Conservation (phyloP, 2,113 vertebrate species). For the Amphilophus citrinellus region DNA sequence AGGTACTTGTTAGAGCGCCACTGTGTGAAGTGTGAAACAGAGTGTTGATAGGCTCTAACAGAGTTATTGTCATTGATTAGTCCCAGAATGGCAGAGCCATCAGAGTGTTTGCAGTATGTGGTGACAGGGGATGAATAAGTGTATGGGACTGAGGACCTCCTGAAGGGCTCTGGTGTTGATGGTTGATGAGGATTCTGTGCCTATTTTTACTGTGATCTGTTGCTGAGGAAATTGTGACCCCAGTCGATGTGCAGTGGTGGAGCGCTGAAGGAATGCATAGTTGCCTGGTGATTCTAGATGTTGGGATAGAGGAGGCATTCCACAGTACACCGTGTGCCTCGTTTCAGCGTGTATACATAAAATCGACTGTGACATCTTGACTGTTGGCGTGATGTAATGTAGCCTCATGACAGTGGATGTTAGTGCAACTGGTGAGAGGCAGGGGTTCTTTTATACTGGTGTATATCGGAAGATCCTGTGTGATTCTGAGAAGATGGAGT, state of each 20-base stretch:
- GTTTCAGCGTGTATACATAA: too few species aligned
- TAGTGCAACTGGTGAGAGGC: too few species aligned
- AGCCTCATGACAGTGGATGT: neutral
- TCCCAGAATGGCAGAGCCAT: neutral
- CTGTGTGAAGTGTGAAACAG: neutral
- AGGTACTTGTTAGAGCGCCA: neutral
- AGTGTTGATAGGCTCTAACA: neutral
- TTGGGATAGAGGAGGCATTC: neutral
- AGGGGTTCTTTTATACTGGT: neutral
- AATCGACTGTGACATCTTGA: too few species aligned
- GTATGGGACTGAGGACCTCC: neutral
- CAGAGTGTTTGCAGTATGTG: neutral
- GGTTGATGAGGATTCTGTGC: neutral
- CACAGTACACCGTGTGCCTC: too few species aligned
- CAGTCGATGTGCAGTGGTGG: neutral
- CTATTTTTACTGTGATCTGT: neutral
- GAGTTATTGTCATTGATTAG: neutral
- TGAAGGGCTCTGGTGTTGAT: neutral
- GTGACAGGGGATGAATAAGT: neutral
- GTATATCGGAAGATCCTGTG: neutral
- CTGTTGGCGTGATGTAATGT: neutral
- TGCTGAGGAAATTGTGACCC: neutral
- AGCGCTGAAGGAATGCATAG: neutral
- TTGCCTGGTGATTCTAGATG: neutral
- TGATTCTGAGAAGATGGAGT: neutral